Conservation (phyloP, 2,113 vertebrate species). For the Stegastes partitus region DNA sequence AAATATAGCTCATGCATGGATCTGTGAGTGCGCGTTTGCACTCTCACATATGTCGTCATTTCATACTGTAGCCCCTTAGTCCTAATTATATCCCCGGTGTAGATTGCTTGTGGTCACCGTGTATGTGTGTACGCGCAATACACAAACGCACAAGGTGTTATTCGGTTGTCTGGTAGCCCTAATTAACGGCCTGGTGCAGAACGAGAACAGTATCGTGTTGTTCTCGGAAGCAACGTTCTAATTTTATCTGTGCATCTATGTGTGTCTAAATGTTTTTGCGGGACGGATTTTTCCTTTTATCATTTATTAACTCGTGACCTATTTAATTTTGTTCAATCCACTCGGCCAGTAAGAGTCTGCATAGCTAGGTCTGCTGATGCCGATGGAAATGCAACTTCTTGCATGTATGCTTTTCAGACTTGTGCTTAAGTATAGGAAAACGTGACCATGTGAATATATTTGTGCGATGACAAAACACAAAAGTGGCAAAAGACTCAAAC, state of each 20-base stretch:
- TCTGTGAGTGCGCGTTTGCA: constrained; percentile 40
- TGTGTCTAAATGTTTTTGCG: constrained; percentile 1
- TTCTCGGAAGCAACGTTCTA: constrained; percentile 16
- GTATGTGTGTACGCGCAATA: constrained; percentile 8
- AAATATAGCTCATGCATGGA: constrained; percentile 66
- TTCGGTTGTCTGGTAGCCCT: constrained; percentile 27
- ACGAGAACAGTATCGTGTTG: constrained; percentile 15
- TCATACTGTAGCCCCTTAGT: constrained; percentile 53
- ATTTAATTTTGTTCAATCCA: neutral
- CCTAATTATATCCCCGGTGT: constrained; percentile 70
- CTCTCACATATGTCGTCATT: constrained; percentile 59
- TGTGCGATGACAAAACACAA: too few relatives aligned
- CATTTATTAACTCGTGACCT: neutral
- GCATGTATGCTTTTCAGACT: too few relatives aligned
- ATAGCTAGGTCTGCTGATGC: too few relatives aligned
- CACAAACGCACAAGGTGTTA: constrained; percentile 23
- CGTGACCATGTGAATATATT: too few relatives aligned
- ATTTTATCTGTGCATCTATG: constrained; percentile 37
- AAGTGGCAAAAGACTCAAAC: too few relatives aligned
- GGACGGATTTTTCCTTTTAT: constrained; percentile 12
- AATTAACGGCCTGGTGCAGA: constrained; percentile 55
- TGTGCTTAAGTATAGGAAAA: too few relatives aligned
- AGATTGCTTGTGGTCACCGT: constrained; percentile 47
- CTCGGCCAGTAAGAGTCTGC: neutral
- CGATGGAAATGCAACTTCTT: too few relatives aligned